Base-by-base conservation (phyloP, 92 coral and sea anemone genomes). In the Porites rus region DNA sequence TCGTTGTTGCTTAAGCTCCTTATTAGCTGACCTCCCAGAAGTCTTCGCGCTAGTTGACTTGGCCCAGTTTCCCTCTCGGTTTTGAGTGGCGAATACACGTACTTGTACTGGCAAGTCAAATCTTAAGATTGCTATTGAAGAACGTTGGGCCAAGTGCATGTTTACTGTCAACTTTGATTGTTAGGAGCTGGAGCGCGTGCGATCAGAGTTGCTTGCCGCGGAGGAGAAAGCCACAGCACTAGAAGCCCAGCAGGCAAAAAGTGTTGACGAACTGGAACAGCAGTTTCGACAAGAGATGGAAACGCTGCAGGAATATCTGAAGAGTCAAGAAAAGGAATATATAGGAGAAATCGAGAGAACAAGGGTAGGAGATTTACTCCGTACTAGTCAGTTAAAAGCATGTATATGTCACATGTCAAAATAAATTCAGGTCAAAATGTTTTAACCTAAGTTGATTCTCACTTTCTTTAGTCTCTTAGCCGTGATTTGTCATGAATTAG, bases 171-270 rank as follows among this genome's bases (percentile, higher is more conserved):
- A n/a, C 75, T 31, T 80, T 17, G 20, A 13, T 69, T 51, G 28
- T 0, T 52, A 94, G 98, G 98, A 94, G 69, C 59, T 94, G 72
- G 88, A 88, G 62, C 98, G 90, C 24, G 90, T 88, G 24, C 88
- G 67, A 63, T 88, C 84, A 18, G 98, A 94, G 69, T 72, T 94
- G 74, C 85, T 83, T 8, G 76, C 82, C 68, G 91, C 90, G 11
- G 93, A 92, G 25, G 93, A 88, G 82, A 93, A 93, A 76, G 86
- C 84, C 65, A 71, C 89, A n/a, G 75, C 56, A 61, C 46, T 90
- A 10, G 86, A 86, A 28, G 91, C 96, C 17, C 93, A 88, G 62
- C 91, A 92, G 58, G 85, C 94, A 56, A 89, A 90, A 24, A 84
- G 87, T 56, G 60, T 88, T 3, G 94, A 92, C 72, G 85, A 92